Percentiles rank a stretch among this genome's conserved stretches.
These are phyloP conservation scores for Drosophila fungiperda DNA, from an alignment of 2,888 invertebrate genomes.

Conservation along the genomic window DNA sequence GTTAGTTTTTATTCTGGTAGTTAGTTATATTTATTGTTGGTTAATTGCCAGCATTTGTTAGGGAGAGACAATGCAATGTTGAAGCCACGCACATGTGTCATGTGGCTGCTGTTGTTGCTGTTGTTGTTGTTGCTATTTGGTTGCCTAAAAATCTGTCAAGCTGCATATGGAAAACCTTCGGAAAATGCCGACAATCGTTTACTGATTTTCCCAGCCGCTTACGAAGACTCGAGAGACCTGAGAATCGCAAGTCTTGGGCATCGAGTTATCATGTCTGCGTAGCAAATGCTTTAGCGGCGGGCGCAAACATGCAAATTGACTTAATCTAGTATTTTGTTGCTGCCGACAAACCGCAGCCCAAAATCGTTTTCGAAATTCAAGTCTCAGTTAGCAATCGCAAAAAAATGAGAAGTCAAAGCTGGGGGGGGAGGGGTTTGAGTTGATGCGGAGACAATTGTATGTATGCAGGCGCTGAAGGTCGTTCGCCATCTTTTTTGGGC, in stretches of 20 bases:
- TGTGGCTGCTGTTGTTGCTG: not conserved
- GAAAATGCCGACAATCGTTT: slow-evolving; percentile 77
- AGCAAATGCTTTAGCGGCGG: slow-evolving; percentile 70
- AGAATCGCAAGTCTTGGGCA: slow-evolving; percentile 34
- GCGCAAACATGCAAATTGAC: slow-evolving; percentile 73
- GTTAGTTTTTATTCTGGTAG: slow-evolving; percentile 40
- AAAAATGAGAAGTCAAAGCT: slow-evolving; percentile 22
- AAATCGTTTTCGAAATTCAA: slow-evolving; percentile 46
- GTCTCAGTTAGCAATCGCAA: slow-evolving; percentile 23
- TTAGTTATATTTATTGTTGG: slow-evolving; percentile 61
- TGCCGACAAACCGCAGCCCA: slow-evolving; percentile 53
- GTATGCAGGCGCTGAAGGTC: slow-evolving; percentile 71
- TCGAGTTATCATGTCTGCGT: slow-evolving; percentile 74
- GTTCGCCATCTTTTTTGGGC: slow-evolving; percentile 20
- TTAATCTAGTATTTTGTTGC: slow-evolving; percentile 77
- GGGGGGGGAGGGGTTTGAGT: slow-evolving; percentile 1
- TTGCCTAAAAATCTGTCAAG: slow-evolving; percentile 51
- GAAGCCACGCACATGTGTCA: slow-evolving; percentile 67
- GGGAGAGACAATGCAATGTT: slow-evolving; percentile 37
- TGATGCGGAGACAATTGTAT: slow-evolving; percentile 69
- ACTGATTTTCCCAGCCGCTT: slow-evolving; percentile 66
- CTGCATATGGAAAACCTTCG: slow-evolving; percentile 73
- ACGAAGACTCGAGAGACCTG: slow-evolving; percentile 13
- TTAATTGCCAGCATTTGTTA: slow-evolving; percentile 66
- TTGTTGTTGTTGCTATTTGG: not conserved